These are phyloP conservation scores for Nesoenas mayeri DNA, from an alignment of 2,113 vertebrate species.

Conservation along the genomic window DNA sequence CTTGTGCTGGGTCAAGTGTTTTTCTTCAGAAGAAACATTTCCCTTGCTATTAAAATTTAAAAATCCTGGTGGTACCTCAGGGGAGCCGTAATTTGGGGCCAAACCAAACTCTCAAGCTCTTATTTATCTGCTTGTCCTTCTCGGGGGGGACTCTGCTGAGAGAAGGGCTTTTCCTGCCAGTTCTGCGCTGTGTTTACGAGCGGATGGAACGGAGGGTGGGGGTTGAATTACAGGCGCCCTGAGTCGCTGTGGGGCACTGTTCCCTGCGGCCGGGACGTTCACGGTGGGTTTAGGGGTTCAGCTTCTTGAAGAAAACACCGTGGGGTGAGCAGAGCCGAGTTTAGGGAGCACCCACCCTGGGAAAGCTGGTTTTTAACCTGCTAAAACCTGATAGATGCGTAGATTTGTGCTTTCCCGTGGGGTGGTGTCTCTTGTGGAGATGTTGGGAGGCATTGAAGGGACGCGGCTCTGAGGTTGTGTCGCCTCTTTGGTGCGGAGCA, in stretches of 20 bases:
- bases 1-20: too few species aligned
- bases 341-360: background rate
- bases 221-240: background rate
- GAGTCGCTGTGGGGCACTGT: background rate
- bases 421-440: background rate
- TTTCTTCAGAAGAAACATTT: too few species aligned
- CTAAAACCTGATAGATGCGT: rapidly evolving
- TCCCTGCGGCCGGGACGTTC: background rate
- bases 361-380: background rate
- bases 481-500: too few species aligned
- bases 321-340: background rate
- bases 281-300: background rate
- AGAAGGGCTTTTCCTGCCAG: background rate
- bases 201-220: rapidly evolving
- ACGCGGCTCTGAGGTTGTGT: background rate
- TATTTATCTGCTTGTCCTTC: background rate
- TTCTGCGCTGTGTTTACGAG: background rate
- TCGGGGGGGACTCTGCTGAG: rapidly evolving
- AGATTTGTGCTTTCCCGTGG: background rate
- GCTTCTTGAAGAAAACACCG: too few species aligned
- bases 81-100: background rate
- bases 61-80: too few species aligned
- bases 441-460: rapidly evolving
- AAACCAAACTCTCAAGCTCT: background rate
- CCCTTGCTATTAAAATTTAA: too few species aligned